phyloP scores from a whole-genome alignment of 37 sponge, comb jelly and placozoan genomes.

The Cladorhizidae sp. region DNA sequence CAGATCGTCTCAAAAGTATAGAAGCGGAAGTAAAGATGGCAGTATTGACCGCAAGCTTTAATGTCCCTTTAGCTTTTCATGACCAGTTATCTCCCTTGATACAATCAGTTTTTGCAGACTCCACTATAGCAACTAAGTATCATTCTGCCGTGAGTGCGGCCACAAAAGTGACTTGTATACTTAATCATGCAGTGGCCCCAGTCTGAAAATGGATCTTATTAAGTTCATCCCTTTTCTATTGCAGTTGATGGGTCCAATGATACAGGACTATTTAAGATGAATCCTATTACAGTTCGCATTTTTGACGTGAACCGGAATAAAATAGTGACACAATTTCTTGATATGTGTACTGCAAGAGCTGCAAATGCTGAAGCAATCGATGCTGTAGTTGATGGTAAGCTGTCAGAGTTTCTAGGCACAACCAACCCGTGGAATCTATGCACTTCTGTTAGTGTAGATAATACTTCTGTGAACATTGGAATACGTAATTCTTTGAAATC shows the following conservation, averaged over 20 bases:
- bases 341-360: conserved; percentile 58
- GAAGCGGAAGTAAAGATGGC: conserved; percentile 58
- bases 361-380: conserved; percentile 43
- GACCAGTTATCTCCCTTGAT: no score
- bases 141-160: conserved; percentile 58
- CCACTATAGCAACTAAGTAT: no score
- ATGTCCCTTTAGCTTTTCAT: no score
- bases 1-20: conserved; percentile 23
- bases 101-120: no score
- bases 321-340: conserved; percentile 38
- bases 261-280: conserved; percentile 30
- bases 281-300: conserved; percentile 53
- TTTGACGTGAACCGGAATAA: conserved; percentile 22
- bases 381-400: conserved; percentile 26
- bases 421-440: no score
- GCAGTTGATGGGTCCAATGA: no score
- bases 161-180: conserved; percentile 51
- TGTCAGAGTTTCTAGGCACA: no score
- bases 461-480: no score
- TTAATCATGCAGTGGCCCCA: conserved; percentile 30
- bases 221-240: no score
- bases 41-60: conserved; percentile 36
- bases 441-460: no score
- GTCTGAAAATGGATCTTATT: conserved; percentile 27
- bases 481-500: no score